phyloP scores from a whole-genome alignment of 2,888 invertebrate genomes.

The Beris morrisii region DNA sequence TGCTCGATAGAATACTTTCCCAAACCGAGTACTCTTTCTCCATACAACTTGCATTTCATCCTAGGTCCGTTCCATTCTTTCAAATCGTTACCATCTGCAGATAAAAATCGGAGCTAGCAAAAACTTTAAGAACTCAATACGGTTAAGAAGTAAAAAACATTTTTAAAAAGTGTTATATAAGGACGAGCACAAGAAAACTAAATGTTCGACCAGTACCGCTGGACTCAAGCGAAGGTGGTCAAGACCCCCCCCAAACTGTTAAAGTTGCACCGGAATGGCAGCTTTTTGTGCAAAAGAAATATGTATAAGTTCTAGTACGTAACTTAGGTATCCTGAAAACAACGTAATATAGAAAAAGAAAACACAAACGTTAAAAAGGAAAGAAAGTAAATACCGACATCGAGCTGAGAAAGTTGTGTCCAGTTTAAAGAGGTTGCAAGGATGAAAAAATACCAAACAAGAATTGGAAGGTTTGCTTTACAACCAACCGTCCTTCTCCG shows the following conservation, averaged over 20 bases:
- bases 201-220: too few species aligned
- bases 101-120: background rate
- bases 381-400: conserved; percentile 17
- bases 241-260: too few species aligned
- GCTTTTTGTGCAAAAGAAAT: too few species aligned
- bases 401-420: too few species aligned
- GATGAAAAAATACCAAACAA: too few species aligned
- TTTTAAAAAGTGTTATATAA: conserved; percentile 7
- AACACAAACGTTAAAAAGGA: conserved; percentile 15
- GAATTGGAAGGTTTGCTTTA: too few species aligned
- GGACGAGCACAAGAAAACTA: background rate
- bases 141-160: background rate
- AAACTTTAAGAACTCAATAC: conserved; percentile 22
- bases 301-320: too few species aligned
- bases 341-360: background rate
- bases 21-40: too few species aligned
- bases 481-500: too few species aligned
- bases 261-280: background rate
- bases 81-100: conserved; percentile 18
- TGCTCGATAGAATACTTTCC: background rate
- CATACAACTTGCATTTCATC: conserved; percentile 1
- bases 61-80: background rate
- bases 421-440: too few species aligned
- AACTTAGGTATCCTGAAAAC: too few species aligned
- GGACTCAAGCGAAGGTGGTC: too few species aligned